phyloP scores from a whole-genome alignment of 2,113 vertebrate genomes.

The Tenrec ecaudatus region DNA sequence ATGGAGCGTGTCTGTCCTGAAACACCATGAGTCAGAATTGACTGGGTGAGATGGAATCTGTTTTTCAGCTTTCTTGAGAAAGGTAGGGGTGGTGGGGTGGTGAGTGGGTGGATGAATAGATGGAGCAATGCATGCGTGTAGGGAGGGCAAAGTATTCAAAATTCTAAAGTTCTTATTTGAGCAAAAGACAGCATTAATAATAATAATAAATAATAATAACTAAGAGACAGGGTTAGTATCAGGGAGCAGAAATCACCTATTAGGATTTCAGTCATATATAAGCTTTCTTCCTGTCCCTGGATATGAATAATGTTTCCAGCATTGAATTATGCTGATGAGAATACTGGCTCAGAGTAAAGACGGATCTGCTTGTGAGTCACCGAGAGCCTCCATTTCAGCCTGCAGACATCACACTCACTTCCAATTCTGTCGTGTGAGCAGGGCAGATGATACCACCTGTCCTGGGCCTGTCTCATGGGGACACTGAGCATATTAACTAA shows the following conservation, averaged over 20 bases:
- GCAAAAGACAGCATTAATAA: too few species aligned
- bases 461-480: neutral
- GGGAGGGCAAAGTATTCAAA: neutral
- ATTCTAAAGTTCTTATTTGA: neutral
- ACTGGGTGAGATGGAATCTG: neutral
- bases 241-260: neutral
- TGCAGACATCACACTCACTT: neutral
- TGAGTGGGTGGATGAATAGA: too few species aligned
- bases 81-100: too few species aligned
- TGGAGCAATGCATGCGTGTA: neutral
- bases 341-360: neutral
- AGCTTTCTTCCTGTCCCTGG: neutral
- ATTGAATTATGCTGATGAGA: constrained; percentile 2
- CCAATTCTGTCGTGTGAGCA: neutral
- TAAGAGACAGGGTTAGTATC: neutral
- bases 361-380: constrained; percentile 12
- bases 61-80: neutral
- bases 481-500: constrained; percentile 25
- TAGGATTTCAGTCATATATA: neutral
- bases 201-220: too few species aligned
- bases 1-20: neutral
- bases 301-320: neutral
- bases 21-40: neutral
- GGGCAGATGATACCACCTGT: constrained; percentile 43
- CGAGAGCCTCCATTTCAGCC: neutral